Conservation (phyloP, 2,888 invertebrate genomes). For the Rhamnusium bicolor region DNA sequence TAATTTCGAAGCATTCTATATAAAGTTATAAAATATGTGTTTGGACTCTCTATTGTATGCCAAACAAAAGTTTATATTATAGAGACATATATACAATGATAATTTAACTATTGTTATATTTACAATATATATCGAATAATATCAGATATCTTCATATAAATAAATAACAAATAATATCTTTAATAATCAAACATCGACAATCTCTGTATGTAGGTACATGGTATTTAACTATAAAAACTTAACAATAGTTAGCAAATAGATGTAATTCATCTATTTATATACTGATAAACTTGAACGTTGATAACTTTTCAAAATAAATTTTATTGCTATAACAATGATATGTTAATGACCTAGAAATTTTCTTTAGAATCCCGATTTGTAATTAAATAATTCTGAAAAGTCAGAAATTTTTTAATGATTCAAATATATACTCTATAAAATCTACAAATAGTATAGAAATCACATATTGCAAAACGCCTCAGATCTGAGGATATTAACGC, state of each 20-base stretch:
- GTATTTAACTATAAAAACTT: not conserved
- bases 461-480: conserved; percentile 28
- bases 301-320: not conserved
- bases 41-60: too few relatives aligned
- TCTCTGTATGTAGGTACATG: not conserved
- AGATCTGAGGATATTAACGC: not conserved
- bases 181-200: not conserved
- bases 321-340: conserved; percentile 18
- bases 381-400: not conserved
- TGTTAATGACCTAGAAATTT: not conserved
- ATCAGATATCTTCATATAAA: too few relatives aligned
- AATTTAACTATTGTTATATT: too few relatives aligned
- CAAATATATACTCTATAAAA: conserved; percentile 20
- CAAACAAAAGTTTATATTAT: too few relatives aligned
- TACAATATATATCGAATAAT: not conserved
- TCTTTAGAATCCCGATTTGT: conserved; percentile 34
- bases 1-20: too few relatives aligned
- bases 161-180: too few relatives aligned
- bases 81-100: too few relatives aligned
- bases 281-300: not conserved
- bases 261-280: not conserved
- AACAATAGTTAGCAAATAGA: not conserved
- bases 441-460: conserved; percentile 37
- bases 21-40: too few relatives aligned
- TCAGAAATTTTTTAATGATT: not conserved